Evolutionary conservation across 1,140 invertebrate species (phyloP).

Genomic region (Belonocnema kinseyi): DNA sequence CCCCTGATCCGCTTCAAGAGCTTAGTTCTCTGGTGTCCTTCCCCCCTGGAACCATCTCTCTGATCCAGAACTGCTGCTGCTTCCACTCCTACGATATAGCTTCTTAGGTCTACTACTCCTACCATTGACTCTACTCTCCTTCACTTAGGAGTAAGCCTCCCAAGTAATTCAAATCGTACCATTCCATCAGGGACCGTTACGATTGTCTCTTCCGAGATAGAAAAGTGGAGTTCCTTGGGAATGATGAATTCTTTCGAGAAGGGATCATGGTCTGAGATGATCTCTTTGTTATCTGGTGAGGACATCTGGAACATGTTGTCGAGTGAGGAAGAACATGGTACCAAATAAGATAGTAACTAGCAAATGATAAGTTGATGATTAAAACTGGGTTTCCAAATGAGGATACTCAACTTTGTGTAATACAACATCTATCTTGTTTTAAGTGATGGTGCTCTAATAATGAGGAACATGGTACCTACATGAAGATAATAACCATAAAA

Average conservation of each 20-base stretch:
- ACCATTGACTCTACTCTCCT: conserved; percentile 38
- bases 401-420: no score
- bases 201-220: neutral
- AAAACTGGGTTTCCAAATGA: no score
- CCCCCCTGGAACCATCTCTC: conserved; percentile 2
- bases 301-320: conserved; percentile 8
- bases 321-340: conserved; percentile 4
- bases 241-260: conserved; percentile 5
- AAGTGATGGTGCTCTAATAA: no score
- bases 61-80: conserved; percentile 11
- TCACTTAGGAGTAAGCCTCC: conserved; percentile 33
- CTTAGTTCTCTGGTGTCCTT: conserved; percentile 19
- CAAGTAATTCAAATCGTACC: conserved; percentile 23
- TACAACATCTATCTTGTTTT: no score
- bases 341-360: neutral
- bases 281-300: neutral
- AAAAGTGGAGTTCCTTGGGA: conserved; percentile 25
- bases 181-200: conserved; percentile 22
- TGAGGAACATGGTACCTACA: no score
- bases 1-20: conserved; percentile 32
- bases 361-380: neutral
- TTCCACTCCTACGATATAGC: conserved; percentile 27
- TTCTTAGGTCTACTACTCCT: conserved; percentile 3
- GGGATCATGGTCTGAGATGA: neutral
- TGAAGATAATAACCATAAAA: no score